Base-by-base conservation (phyloP, 2,888 invertebrate genomes). In the Agriotes lineatus region DNA sequence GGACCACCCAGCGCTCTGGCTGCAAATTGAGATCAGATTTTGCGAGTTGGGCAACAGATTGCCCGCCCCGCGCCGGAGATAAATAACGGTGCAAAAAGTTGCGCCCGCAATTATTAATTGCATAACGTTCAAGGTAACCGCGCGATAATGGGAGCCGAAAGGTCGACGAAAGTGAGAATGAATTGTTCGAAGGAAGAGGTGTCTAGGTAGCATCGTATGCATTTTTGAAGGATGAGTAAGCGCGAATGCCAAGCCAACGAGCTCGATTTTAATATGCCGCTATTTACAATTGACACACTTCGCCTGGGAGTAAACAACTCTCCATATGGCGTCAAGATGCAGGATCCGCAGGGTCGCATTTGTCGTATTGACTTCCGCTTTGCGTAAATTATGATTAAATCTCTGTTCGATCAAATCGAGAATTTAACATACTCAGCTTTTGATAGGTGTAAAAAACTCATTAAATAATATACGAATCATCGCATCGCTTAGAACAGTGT, bases 91-190 rank as follows among this genome's bases (percentile, higher is more conserved):
- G 48, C 12, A 12, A 25, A 48, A 48, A 22, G n/a, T 48, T 48
- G 10, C 48, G 22, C 22, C 19, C 22, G 48, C 48, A 25, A 20
- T 48, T 48, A 48, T 48, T 48, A 48, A 48, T 48, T 48, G 22
- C 48, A 48, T 48, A 48, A 48, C 48, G 22, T 22, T 48, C 48
- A 48, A 48, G 48, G 48, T 22, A 48, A 48, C 48, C 12, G 10
- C 48, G 25, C 12, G 22, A 25, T 48, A 48, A 48, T 25, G 22
- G 33, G 14, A 52, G 33, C 33, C 16, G 35, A 33, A 52, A 52
- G 35, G 52, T 33, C 22, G 39, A 48, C 19, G 61, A 67, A 67
- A 67, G 61, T 50, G 61, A 61, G 48, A 62, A 56, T 39, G 48
- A 61, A 56, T 50, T 61, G 33, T 54, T 5, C 20, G 25, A 65